These are phyloP conservation scores for Potorous gilbertii DNA, from an alignment of 2,797 vertebrate species.

Conservation along the genomic window DNA sequence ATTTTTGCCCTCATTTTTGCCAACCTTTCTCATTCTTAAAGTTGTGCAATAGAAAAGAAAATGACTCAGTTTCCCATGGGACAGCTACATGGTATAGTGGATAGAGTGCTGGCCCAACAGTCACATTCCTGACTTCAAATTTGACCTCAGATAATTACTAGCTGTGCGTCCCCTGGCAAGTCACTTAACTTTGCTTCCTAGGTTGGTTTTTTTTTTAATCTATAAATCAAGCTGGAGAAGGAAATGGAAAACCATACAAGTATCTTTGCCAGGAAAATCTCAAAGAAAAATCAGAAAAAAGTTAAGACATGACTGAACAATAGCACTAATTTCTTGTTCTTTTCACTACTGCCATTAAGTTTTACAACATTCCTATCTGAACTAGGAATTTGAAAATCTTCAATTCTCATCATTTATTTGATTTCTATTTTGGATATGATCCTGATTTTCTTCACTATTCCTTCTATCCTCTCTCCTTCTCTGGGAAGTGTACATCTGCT, in stretches of 20 bases:
- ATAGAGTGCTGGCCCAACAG: not conserved
- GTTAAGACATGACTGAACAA: not conserved
- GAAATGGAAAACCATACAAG: not conserved
- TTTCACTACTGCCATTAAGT: not conserved
- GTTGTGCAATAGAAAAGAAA: not conserved
- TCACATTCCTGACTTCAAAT: not conserved
- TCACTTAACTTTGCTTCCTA: not conserved
- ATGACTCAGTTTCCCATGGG: not conserved
- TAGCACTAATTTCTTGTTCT: not conserved
- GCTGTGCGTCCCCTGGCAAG: not conserved
- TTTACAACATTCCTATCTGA: not conserved
- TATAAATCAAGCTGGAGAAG: not conserved
- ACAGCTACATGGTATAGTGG: not conserved
- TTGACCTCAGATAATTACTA: not conserved
- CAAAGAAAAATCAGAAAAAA: not conserved
- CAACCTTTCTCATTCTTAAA: not conserved
- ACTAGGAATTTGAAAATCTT: constrained; percentile 25
- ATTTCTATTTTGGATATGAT: constrained; percentile 77
- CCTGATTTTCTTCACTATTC: constrained; percentile 74
- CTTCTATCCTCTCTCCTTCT: constrained; percentile 67
- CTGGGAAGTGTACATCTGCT: constrained; percentile 79
- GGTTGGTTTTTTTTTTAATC: not conserved
- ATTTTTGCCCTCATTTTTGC: not conserved
- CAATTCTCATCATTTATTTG: constrained; percentile 70
- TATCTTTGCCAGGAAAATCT: not conserved